Conservation (phyloP, 2,113 vertebrate species). For the Callipepla californica region DNA sequence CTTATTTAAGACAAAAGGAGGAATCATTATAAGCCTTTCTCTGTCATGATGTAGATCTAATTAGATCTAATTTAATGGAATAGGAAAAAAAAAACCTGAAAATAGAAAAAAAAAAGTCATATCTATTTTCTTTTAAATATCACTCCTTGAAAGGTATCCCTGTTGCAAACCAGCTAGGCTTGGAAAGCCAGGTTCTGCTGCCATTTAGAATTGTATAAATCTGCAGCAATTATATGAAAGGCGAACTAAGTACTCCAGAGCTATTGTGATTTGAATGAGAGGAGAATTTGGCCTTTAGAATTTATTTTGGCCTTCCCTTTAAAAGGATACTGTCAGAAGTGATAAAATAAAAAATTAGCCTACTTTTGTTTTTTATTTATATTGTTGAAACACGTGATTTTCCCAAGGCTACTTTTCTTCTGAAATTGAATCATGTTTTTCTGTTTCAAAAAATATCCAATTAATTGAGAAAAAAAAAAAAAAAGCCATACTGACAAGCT, state of each 20-base stretch:
- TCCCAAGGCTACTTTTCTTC: neutral
- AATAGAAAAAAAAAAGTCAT: neutral
- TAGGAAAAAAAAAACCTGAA: neutral
- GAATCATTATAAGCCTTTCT: neutral
- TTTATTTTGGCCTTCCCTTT: neutral
- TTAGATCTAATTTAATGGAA: constrained; percentile 28
- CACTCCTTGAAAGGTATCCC: neutral
- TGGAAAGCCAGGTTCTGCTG: neutral
- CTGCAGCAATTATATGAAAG: neutral
- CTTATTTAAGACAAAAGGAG: constrained; percentile 11
- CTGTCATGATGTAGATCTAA: neutral
- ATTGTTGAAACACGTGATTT: neutral
- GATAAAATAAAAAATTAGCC: constrained; percentile 4
- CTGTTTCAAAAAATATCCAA: constrained; percentile 4
- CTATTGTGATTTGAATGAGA: neutral
- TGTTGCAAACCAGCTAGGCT: neutral
- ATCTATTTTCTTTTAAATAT: neutral
- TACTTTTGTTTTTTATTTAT: neutral
- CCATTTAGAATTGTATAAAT: neutral
- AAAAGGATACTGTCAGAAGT: neutral
- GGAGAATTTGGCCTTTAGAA: neutral
- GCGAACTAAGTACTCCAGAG: neutral
- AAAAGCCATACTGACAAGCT: neutral
- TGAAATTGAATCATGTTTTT: constrained; percentile 2
- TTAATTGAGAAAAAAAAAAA: neutral